These are phyloP conservation scores for Coenonympha arcania DNA, from an alignment of 2,888 invertebrate genomes.

Conservation along the genomic window DNA sequence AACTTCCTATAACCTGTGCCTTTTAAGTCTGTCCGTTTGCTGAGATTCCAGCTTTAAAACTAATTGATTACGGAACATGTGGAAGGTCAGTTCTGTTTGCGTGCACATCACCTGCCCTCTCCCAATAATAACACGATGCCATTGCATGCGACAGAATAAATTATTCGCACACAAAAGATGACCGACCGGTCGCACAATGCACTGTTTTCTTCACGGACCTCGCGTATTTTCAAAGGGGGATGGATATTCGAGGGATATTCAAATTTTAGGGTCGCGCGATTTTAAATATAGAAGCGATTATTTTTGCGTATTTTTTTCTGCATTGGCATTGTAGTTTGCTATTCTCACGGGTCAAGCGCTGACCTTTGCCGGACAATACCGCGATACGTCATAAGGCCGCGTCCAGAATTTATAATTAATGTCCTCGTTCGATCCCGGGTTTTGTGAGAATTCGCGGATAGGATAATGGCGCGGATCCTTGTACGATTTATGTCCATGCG, in stretches of 20 bases:
- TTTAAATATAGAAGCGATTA: constrained; percentile 48
- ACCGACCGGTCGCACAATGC: constrained; percentile 45
- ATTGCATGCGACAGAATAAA: constrained; percentile 59
- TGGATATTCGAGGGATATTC: no score
- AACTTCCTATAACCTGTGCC: no score
- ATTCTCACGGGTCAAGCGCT: constrained; percentile 72
- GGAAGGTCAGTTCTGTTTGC: constrained; percentile 63
- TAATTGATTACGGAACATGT: constrained; percentile 14
- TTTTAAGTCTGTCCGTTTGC: no score
- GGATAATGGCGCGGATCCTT: constrained; percentile 58
- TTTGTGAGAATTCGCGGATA: constrained; percentile 63
- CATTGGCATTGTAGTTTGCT: constrained; percentile 34
- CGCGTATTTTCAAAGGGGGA: constrained; percentile 37
- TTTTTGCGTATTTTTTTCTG: constrained; percentile 37
- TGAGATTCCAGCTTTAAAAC: not conserved
- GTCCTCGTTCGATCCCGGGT: constrained; percentile 40
- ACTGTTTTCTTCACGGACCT: constrained; percentile 61
- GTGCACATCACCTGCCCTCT: constrained; percentile 55
- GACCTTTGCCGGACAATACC: constrained; percentile 62
- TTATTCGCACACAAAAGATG: constrained; percentile 56
- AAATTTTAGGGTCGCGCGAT: constrained; percentile 68
- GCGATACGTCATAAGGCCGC: constrained; percentile 47
- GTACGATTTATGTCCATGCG: constrained; percentile 46
- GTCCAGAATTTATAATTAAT: constrained; percentile 71
- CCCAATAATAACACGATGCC: constrained; percentile 65